Percentiles rank a stretch among this genome's conserved stretches.
Conservation (phyloP, 1,140 invertebrate genomes). For the Micrasema longulum region DNA sequence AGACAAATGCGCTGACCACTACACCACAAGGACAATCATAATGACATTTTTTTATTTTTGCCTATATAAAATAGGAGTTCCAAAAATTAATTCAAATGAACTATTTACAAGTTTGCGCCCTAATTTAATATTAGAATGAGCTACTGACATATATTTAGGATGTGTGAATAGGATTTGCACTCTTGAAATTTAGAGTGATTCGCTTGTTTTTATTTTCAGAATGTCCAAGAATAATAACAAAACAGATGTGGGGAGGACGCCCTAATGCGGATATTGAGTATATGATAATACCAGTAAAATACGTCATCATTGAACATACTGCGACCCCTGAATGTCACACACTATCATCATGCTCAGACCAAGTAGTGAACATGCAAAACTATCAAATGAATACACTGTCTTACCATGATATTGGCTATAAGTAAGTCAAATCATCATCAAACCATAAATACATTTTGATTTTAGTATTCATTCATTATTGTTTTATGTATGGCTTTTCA, state of each 20-base stretch:
- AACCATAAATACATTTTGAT: background rate
- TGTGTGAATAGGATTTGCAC: too few relatives aligned
- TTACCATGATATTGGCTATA: slow-evolving; percentile 74
- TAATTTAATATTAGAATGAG: too few relatives aligned
- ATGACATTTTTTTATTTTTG: too few relatives aligned
- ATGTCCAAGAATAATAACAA: slow-evolving; percentile 53
- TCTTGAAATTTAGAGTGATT: too few relatives aligned
- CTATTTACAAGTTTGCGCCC: too few relatives aligned
- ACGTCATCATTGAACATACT: slow-evolving; percentile 80
- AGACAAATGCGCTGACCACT: too few relatives aligned
- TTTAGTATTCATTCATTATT: background rate
- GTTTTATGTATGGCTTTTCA: too few relatives aligned
- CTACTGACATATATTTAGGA: too few relatives aligned
- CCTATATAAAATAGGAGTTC: too few relatives aligned
- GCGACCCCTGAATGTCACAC: slow-evolving; percentile 70
- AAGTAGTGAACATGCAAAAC: slow-evolving; percentile 68
- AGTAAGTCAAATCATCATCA: slow-evolving; percentile 63
- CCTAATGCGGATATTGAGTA: slow-evolving; percentile 66
- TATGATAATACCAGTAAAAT: slow-evolving; percentile 67
- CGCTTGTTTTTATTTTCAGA: too few relatives aligned
- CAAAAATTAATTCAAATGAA: too few relatives aligned
- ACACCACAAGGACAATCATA: too few relatives aligned
- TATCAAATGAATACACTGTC: slow-evolving; percentile 69
- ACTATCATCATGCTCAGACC: slow-evolving; percentile 64
- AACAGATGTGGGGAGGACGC: slow-evolving; percentile 62